A percentile compares a stretch with the other conserved stretches of the same genome.
These are phyloP conservation scores for Pogonocherus hispidulus DNA, from an alignment of 2,888 invertebrate species.

Conservation along the genomic window DNA sequence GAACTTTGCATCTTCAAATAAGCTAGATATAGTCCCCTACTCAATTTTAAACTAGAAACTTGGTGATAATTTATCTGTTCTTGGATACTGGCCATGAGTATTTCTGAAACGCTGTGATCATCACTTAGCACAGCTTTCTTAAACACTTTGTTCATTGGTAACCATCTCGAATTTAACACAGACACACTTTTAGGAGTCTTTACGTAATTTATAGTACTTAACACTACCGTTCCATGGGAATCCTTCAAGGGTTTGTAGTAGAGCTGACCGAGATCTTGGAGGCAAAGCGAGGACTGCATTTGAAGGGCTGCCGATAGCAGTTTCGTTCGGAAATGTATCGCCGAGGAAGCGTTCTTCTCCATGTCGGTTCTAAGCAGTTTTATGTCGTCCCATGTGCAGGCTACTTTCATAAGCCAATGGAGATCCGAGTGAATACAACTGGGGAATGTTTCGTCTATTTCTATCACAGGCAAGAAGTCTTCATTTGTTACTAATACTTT, in stretches of 20 bases:
- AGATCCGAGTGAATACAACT: conserved; percentile 93
- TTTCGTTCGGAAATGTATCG: conserved; percentile 92
- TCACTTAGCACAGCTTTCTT: conserved; percentile 83
- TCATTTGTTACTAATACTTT: conserved; percentile 96
- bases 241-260: conserved; percentile 93
- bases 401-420: conserved; percentile 95
- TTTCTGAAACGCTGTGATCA: conserved; percentile 84
- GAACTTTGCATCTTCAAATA: conserved; percentile 97
- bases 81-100: conserved; percentile 88
- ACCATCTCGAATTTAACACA: conserved; percentile 93
- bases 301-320: conserved; percentile 92
- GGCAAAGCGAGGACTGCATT: conserved; percentile 78
- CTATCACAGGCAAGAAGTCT: conserved; percentile 96
- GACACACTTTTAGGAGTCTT: conserved; percentile 89
- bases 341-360: conserved; percentile 93
- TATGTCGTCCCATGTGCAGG: conserved; percentile 97
- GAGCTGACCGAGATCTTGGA: conserved; percentile 94
- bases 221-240: conserved; percentile 89
- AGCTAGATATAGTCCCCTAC: conserved; percentile 92
- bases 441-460: conserved; percentile 96
- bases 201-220: conserved; percentile 87
- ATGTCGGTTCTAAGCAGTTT: conserved; percentile 92
- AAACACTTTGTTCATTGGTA: conserved; percentile 81
- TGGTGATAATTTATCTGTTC: conserved; percentile 83
- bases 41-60: conserved; percentile 85